Conservation (phyloP, 2,888 invertebrate species). For the Caradrina kadenii region DNA sequence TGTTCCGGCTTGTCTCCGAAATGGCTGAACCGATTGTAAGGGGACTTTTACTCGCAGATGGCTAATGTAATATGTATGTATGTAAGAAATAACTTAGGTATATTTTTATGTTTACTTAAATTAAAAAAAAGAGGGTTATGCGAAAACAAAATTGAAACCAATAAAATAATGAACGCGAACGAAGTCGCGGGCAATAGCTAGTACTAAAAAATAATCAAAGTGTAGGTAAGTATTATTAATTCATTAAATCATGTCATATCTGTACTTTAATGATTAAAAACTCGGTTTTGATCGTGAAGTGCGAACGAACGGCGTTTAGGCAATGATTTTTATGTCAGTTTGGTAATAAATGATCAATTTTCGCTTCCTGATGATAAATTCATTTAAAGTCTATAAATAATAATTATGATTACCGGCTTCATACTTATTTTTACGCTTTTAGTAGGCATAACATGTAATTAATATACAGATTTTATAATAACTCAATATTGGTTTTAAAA, state of each 20-base stretch:
- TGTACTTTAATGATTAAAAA: conserved; percentile 25
- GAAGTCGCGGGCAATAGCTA: no score
- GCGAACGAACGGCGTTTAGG: conserved; percentile 25
- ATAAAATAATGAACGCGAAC: no score
- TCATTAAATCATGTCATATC: conserved; percentile 37
- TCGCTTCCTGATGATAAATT: conserved; percentile 45
- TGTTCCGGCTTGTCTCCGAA: no score
- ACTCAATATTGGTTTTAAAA: conserved; percentile 22
- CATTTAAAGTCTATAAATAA: conserved; percentile 49
- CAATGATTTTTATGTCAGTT: conserved; percentile 45
- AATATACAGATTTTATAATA: conserved; percentile 4
- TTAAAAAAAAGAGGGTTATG: no score
- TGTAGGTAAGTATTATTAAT: conserved; percentile 14
- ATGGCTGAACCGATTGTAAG: no score
- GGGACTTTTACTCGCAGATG: no score
- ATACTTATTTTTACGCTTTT: conserved; percentile 3
- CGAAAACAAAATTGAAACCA: no score
- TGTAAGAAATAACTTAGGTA: no score
- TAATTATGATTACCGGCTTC: conserved; percentile 14
- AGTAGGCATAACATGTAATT: conserved; percentile 22
- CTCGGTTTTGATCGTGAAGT: conserved; percentile 17
- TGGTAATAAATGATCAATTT: conserved; percentile 43
- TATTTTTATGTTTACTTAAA: no score
- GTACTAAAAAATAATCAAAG: conserved; percentile 29
- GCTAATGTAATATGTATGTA: no score